Percentiles rank a stretch among this genome's conserved stretches.
Evolutionary conservation across 1,140 invertebrate genomes (phyloP).

Genomic region (Leptinotarsa defecta): DNA sequence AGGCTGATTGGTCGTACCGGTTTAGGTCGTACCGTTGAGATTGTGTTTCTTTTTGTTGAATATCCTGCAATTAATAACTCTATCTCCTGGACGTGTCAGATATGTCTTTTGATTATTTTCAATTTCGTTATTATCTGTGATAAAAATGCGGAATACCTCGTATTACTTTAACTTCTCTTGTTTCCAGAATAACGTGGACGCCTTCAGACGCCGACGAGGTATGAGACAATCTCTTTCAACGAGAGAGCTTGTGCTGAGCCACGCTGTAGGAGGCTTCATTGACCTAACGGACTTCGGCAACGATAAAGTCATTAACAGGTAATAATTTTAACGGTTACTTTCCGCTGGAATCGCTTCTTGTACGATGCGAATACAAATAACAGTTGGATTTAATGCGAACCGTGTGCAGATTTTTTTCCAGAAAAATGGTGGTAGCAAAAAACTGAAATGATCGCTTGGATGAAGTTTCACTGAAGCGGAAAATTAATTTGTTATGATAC

Average conservation of each 20-base stretch:
- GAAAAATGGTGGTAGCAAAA: too few species aligned
- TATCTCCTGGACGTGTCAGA: neutral
- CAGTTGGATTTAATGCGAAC: too few species aligned
- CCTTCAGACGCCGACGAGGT: constrained; percentile 41
- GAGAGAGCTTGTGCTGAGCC: constrained; percentile 55
- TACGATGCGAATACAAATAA: neutral
- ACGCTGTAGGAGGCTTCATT: constrained; percentile 57
- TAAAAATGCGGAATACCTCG: too few species aligned
- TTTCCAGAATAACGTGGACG: constrained; percentile 48
- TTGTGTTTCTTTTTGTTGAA: too few species aligned
- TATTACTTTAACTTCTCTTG: neutral
- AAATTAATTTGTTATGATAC: too few species aligned
- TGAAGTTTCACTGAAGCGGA: too few species aligned
- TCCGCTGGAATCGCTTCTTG: neutral
- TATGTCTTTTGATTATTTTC: neutral
- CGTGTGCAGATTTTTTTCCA: too few species aligned
- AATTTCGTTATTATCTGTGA: neutral
- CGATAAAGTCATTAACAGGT: constrained; percentile 56
- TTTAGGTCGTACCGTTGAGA: too few species aligned
- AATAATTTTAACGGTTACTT: neutral
- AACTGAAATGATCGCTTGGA: too few species aligned
- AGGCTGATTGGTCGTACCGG: too few species aligned
- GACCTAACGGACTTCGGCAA: constrained; percentile 58
- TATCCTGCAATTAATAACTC: too few species aligned
- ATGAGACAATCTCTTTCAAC: constrained; percentile 43